A percentile compares a stretch with the other conserved stretches of the same genome.
These are phyloP conservation scores for Polymixis lichenea DNA, from an alignment of 2,888 invertebrate genomes.

Conservation along the genomic window DNA sequence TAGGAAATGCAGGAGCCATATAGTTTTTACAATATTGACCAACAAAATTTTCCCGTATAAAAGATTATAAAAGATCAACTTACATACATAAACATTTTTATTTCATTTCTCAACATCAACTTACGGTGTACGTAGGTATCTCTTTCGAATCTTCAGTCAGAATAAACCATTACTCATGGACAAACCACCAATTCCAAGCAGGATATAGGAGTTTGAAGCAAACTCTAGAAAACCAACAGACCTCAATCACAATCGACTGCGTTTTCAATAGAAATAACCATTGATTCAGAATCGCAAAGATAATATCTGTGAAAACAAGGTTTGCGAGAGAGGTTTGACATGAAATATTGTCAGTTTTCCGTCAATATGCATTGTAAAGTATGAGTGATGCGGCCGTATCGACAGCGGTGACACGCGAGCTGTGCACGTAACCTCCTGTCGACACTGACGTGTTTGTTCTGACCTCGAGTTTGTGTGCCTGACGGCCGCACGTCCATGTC, in stretches of 20 bases:
- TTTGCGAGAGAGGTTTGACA: conserved; percentile 56
- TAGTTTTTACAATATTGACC: too few relatives aligned
- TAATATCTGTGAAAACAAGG: conserved; percentile 59
- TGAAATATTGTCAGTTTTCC: conserved; percentile 67
- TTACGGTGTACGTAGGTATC: neutral
- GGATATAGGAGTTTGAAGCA: conserved; percentile 11
- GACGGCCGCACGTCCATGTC: conserved; percentile 25
- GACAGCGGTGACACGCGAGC: conserved; percentile 58
- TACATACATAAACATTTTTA: too few relatives aligned
- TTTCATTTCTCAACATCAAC: neutral
- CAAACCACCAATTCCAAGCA: conserved; percentile 15
- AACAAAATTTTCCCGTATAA: too few relatives aligned
- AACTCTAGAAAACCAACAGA: conserved; percentile 21
- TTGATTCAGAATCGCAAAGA: conserved; percentile 55
- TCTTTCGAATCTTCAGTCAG: neutral
- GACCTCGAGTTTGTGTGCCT: conserved; percentile 43
- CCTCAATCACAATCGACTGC: conserved; percentile 24
- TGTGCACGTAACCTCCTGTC: conserved; percentile 46
- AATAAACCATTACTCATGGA: neutral
- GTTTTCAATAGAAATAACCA: conserved; percentile 56
- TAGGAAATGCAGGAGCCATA: too few relatives aligned
- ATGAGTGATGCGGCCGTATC: conserved; percentile 62
- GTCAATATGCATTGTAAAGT: conserved; percentile 63
- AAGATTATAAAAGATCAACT: too few relatives aligned
- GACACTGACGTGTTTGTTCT: conserved; percentile 51